Conservation (phyloP, 2,888 invertebrate genomes). For the Hypolimnas misippus region DNA sequence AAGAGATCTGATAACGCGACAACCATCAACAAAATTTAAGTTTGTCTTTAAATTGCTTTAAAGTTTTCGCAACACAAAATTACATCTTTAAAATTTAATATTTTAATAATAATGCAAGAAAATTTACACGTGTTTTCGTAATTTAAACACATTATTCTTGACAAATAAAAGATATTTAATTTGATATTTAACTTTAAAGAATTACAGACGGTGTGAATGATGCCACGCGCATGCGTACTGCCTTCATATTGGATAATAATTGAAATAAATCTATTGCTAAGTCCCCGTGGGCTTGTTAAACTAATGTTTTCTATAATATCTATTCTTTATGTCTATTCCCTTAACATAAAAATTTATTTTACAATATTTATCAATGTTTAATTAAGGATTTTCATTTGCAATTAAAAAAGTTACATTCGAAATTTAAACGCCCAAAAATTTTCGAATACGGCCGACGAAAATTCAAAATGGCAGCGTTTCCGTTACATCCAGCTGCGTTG, state of each 20-base stretch:
- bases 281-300: constrained; percentile 60
- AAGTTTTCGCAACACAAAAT: too few species aligned
- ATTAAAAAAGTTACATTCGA: constrained; percentile 6
- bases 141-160: not conserved
- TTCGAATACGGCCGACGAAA: constrained; percentile 29
- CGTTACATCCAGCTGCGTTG: constrained; percentile 53
- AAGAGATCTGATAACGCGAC: too few species aligned
- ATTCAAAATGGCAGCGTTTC: constrained; percentile 50
- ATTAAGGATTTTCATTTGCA: not conserved
- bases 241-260: constrained; percentile 71
- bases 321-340: constrained; percentile 47
- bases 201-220: constrained; percentile 59
- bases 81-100: too few species aligned
- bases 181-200: not conserved
- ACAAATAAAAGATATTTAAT: not conserved
- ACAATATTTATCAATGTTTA: not conserved
- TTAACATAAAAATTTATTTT: constrained; percentile 38
- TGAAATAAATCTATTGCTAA: constrained; percentile 79
- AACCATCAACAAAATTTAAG: too few species aligned
- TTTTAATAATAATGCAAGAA: too few species aligned
- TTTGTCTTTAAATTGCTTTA: too few species aligned
- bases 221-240: constrained; percentile 67
- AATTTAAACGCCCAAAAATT: constrained; percentile 3
- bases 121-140: too few species aligned
- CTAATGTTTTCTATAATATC: constrained; percentile 70